Evolutionary conservation across 2,888 invertebrate genomes (phyloP).

Genomic region (Amiota communis): DNA sequence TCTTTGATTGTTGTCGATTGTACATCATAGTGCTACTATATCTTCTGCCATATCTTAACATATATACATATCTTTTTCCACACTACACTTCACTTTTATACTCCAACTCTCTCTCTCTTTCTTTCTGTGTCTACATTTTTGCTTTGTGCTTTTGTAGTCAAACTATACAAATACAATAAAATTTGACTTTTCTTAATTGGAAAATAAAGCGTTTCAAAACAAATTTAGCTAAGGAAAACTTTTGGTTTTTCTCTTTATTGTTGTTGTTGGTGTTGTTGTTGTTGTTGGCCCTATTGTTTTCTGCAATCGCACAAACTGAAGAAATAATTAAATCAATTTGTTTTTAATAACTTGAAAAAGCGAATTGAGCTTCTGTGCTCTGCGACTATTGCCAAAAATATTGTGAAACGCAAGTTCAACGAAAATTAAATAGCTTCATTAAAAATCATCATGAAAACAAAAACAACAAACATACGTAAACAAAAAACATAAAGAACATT

Average conservation of each 20-base stretch:
- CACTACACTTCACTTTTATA: too few relatives aligned
- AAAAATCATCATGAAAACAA: background rate
- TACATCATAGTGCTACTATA: too few relatives aligned
- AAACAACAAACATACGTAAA: slow-evolving; percentile 16
- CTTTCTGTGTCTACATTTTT: too few relatives aligned
- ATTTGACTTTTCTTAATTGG: slow-evolving; percentile 2
- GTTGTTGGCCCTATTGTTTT: background rate
- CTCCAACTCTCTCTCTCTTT: too few relatives aligned
- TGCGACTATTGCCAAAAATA: background rate
- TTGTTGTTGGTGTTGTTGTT: too few relatives aligned
- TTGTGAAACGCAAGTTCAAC: background rate
- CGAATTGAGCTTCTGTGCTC: slow-evolving; percentile 22
- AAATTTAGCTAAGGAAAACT: slow-evolving; percentile 4
- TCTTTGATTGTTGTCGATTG: too few relatives aligned
- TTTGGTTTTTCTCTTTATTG: background rate
- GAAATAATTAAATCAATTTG: slow-evolving; percentile 58
- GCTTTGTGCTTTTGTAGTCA: too few relatives aligned
- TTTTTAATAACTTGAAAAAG: slow-evolving; percentile 54
- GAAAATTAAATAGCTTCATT: slow-evolving; percentile 10
- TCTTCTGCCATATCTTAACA: too few relatives aligned
- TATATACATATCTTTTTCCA: too few relatives aligned
- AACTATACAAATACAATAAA: too few relatives aligned
- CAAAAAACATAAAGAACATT: background rate
- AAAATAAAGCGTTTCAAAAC: slow-evolving; percentile 17
- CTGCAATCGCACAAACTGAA: background rate